A percentile compares a stretch with the other conserved stretches of the same genome.
Conservation (phyloP, 2,888 invertebrate genomes). For the Steinernema carpocapsae region DNA sequence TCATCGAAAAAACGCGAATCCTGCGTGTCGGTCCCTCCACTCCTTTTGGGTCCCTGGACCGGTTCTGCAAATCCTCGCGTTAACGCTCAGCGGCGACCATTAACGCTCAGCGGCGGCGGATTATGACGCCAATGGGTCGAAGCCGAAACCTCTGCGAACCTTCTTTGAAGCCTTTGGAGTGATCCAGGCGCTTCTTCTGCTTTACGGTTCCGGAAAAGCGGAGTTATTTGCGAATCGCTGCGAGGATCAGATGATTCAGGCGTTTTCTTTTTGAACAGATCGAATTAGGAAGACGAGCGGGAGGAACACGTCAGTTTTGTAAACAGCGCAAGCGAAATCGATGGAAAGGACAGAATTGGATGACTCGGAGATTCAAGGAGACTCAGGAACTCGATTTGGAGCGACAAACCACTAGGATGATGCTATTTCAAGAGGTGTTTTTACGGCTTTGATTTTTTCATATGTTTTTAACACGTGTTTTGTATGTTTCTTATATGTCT, state of each 20-base stretch:
- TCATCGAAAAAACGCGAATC: neutral
- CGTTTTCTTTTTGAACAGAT: neutral
- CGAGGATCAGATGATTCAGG: conserved; percentile 18
- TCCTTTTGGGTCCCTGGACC: too few relatives aligned
- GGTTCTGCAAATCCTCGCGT: too few relatives aligned
- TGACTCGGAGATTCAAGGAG: too few relatives aligned
- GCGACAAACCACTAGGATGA: too few relatives aligned
- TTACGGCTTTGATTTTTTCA: too few relatives aligned
- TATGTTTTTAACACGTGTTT: too few relatives aligned
- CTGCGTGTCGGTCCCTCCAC: neutral
- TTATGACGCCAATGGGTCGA: conserved; percentile 12
- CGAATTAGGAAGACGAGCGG: conserved; percentile 14
- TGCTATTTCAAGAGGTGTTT: too few relatives aligned
- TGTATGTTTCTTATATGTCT: too few relatives aligned
- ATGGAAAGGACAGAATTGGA: conserved; percentile 1
- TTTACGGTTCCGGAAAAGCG: too few relatives aligned
- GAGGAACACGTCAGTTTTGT: conserved; percentile 8
- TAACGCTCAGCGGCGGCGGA: neutral
- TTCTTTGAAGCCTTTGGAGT: too few relatives aligned
- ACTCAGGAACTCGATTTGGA: too few relatives aligned
- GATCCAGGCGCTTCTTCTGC: too few relatives aligned
- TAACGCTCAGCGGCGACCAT: neutral
- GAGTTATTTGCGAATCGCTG: neutral
- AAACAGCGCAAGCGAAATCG: neutral
- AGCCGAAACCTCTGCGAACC: neutral